Base-by-base conservation (phyloP, 2,113 vertebrate genomes). In the Eubucco bourcierii region DNA sequence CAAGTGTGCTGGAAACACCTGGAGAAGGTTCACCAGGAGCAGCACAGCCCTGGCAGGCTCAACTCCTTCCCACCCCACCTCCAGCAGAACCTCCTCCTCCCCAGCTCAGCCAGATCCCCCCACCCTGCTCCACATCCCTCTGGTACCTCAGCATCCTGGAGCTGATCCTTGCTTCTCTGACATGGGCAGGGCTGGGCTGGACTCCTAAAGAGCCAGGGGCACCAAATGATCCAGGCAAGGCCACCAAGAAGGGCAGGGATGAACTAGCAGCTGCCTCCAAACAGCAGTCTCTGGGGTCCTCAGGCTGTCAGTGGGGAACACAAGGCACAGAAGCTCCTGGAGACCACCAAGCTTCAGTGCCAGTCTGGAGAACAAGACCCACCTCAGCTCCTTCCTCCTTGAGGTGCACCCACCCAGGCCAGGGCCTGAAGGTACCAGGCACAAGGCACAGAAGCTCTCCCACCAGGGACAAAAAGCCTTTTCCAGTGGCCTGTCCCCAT, bases 51-150 rank as follows among this genome's bases (percentile, higher is more conserved):
- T 8, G 39, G 65, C 27, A 50, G 24, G 53, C 3, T 0, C 0
- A 31, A 20, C 4, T 37, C n/a, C 24, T 15, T 65, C 14, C 73
- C 33, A 3, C 0, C 6, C 31, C 60, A 19, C 0, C 0, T 73
- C 77, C 79, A 55, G 34, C 4, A 10, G 33, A 86, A 65, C 23
- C 77, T 90, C 31, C 50, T 46, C 15, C 8, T n/a, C 6, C 55
- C 28, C 12, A 74, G 50, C 56, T 70, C 78, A 33, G 60, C 10
- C 21, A 6, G 59, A 17, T 2, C 33, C 71, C 37, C 53, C 53
- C 41, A 44, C 1, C 1, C 47, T 50, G 1, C 55, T 59, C 59
- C 75, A 74, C 37, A 10, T 28, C 47, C 61, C 74, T 46, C 66
- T 0, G 3, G 89, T 95, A 93, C 91, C 93, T 83, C 72, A 41